These are phyloP conservation scores for Diorhabda elongata DNA, from an alignment of 1,140 invertebrate genomes.

Conservation along the genomic window DNA sequence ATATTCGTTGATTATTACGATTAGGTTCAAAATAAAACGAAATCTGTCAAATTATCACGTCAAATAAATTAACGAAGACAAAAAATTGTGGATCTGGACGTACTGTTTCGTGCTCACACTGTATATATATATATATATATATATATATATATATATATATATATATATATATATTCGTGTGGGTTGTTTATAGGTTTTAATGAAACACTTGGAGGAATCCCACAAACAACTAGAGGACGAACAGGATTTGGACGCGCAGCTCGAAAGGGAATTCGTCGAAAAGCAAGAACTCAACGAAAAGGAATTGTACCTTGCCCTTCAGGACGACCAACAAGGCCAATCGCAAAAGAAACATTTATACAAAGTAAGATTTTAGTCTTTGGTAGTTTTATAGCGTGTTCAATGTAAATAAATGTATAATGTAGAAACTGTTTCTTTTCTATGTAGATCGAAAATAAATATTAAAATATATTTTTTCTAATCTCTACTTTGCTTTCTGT, in stretches of 20 bases:
- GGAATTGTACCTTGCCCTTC: slow-evolving; percentile 57
- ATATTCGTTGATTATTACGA: too few species aligned
- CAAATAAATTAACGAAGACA: too few species aligned
- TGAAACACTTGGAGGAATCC: slow-evolving; percentile 99
- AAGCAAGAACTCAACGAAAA: slow-evolving; percentile 72
- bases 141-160: background rate
- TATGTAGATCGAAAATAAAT: background rate
- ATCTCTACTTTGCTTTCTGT: background rate
- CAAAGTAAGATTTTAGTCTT: slow-evolving; percentile 32
- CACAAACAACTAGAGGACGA: slow-evolving; percentile 94
- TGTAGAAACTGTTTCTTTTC: background rate
- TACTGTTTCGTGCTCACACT: too few species aligned
- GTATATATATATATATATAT: background rate
- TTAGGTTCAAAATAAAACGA: too few species aligned
- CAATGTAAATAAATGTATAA: background rate
- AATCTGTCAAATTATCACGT: too few species aligned
- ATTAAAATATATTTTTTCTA: background rate
- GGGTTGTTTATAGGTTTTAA: slow-evolving; percentile 58
- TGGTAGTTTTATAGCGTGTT: background rate
- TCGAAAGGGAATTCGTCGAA: slow-evolving; percentile 76
- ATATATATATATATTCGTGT: background rate
- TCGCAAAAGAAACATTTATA: slow-evolving; percentile 42
- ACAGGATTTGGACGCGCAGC: slow-evolving; percentile 83
- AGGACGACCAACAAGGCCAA: slow-evolving; percentile 47
- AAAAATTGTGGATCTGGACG: too few species aligned